Base-by-base conservation (phyloP, 2,113 vertebrate species). In the Aegypius monachus region DNA sequence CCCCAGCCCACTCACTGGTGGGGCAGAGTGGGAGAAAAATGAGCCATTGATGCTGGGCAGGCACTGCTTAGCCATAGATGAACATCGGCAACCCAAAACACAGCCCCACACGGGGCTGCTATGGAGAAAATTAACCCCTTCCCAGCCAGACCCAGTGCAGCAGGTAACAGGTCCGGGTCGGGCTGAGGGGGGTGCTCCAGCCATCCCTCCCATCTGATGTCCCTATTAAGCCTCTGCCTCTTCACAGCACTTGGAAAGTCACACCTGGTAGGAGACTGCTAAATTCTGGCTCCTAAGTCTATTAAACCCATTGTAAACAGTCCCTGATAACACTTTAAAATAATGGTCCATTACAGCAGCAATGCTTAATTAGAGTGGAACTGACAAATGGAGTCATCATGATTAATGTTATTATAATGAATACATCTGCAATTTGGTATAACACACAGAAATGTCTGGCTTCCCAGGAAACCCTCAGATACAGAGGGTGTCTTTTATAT, bases 301-400 rank as follows among this genome's bases (percentile, higher is more conserved):
- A 32, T 62, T 89, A 87, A 89, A 81, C 29, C 45, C 23, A 15
- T 53, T 55, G 81, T 91, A 97, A 96, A 95, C 83, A 88, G 50
- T 61, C 66, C 45, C 66, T 52, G 95, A 58, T 53, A 94, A 88
- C 84, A 55, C 74, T 95, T 96, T 55, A 95, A 90, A 96, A 87
- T 87, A 84, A 95, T 70, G 50, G 91, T 70, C 78, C 58, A 77
- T 91, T 94, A 87, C 7, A 3, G 70, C 55, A 85, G 81, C 81
- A 50, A 62, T 95, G 73, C 86, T 97, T 95, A 96, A 95, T 97
- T 96, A 94, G 80, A 83, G 81, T 90, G 89, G 84, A 96, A 90
- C 74, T 95, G 96, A 96, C 91, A 95, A 97, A 95, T 86, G 73
- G 78, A 95, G 53, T 75, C 61, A 62, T 95, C 70, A 20, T 95